Base-by-base conservation (phyloP, 2,888 invertebrate species). In the Glaucopsyche alexis region DNA sequence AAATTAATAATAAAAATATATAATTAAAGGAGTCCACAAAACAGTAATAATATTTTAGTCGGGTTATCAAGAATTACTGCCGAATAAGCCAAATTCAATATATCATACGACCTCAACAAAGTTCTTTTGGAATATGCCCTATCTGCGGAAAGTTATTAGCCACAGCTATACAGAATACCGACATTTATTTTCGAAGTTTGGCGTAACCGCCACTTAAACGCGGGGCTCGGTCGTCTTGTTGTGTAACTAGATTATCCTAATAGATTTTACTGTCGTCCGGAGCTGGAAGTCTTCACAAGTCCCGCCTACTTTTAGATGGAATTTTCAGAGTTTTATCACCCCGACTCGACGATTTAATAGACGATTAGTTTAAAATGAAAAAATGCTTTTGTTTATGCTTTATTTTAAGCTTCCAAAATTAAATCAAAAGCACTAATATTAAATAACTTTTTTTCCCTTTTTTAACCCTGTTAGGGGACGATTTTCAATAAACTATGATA, bases 101-200 rank as follows among this genome's bases (percentile, higher is more conserved):
- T 65, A 72, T 64, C 65, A 65, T 38, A 65, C 14, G 29, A 72
- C 29, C 29, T 49, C 16, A 42, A 50, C 47, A 72, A 72, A 72
- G 49, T 69, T 72, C 2, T 50, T 72, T 50, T 72, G 66, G 66
- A 72, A 19, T 14, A 50, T 49, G 38, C 42, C 66, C 50, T 52
- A 89, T 90, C 88, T 87, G 88, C 88, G 85, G 81, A 84, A 82
- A 79, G 79, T 81, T 81, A 87, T 89, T 87, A 89, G 86, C 87
- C 87, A 83, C 85, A 83, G 83, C 78, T 78, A 77, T 75, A 84
- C 83, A 87, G 87, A 89, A 87, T 87, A 86, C 78, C 81, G 85
- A 84, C 87, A 88, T 87, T 89, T 89, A 87, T 88, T 84, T 85
- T 81, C 78, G 81, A 89, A 88, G 84, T 88, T 90, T 88, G 84